Percentiles rank a stretch among this genome's conserved stretches.
Conservation (phyloP, 2,888 invertebrate genomes). For the Melinaea marsaeus region DNA sequence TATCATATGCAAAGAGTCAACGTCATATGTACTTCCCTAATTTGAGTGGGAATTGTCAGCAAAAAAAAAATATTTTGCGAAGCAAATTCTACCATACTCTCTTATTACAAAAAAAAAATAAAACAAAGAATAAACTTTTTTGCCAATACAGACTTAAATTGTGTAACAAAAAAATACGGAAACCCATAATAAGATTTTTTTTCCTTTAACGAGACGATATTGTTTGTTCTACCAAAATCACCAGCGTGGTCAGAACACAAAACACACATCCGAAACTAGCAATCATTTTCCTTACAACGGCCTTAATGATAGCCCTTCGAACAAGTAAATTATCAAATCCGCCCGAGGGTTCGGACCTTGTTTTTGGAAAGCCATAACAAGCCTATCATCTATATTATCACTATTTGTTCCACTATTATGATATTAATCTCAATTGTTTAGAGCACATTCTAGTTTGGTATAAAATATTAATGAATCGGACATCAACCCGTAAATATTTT, state of each 20-base stretch:
- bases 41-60: not conserved
- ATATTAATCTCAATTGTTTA: conserved; percentile 38
- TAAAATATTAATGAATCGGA: conserved; percentile 17
- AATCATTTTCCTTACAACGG: conserved; percentile 68
- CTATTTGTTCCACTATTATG: conserved; percentile 39
- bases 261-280: conserved; percentile 64
- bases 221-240: conserved; percentile 71
- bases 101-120: not conserved
- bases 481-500: conserved; percentile 14
- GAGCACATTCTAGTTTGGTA: conserved; percentile 36
- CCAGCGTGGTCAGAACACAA: conserved; percentile 53
- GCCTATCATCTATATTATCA: conserved; percentile 55
- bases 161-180: conserved; percentile 29
- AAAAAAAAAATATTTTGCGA: not conserved
- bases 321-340: conserved; percentile 77
- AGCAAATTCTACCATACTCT: not conserved
- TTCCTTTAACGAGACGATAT: conserved; percentile 72
- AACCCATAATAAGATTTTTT: conserved; percentile 65
- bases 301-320: conserved; percentile 74
- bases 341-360: conserved; percentile 66
- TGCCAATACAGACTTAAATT: conserved; percentile 9
- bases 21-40: not conserved
- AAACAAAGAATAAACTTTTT: conserved; percentile 5
- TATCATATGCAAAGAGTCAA: too few relatives aligned
- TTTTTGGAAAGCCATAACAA: conserved; percentile 71